Evolutionary conservation across 2,113 vertebrate species (phyloP), one percentile per base, ranked within the genome.

Genomic region (Cranoglanis bouderius): DNA sequence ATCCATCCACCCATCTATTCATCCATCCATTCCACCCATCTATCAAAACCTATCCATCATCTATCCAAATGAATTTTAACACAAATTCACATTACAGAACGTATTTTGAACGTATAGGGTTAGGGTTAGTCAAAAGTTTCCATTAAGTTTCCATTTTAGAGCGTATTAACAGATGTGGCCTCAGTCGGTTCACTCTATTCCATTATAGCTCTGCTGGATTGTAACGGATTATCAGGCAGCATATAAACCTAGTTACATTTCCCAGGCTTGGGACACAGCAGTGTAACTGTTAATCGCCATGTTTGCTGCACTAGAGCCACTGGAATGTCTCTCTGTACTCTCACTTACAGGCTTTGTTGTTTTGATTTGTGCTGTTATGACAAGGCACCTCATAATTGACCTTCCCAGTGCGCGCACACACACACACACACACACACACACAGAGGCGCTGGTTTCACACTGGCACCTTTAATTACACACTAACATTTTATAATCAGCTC

Each of bases 401-500:
- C 82, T 84, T 74, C 35, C 51, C 38, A 84, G 18, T 46, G 55
- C 43, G 67, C 59, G 55, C 46, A 78, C 40, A 78, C 85, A 63
- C 19, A 46, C 72, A 49, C 9, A 49, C 55, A 10, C 40, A n/a
- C 74, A 26, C 21, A 77, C 74, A 61, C 55, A 49, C 26, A 82
- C 26, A 49, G 12, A 70, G 49, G 46, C 21, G 10, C 26, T 12
- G 26, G 35, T 59, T 26, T 43, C 86, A 81, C 51, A 78, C n/a
- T 72, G 67, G 67, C 88, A 83, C 51, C 61, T 74, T 85, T 88
- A 88, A 88, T 92, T 93, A 88, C 78, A 81, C 61, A 55, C 85
- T 19, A 78, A 87, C 89, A 89, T 90, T 92, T 91, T 70, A 88
- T 78, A 88, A 91, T 91, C 88, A 87, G 40, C 46, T 86, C 46